phyloP scores from a whole-genome alignment of 2,797 vertebrate species.

The Hapalemur alaotrensis region DNA sequence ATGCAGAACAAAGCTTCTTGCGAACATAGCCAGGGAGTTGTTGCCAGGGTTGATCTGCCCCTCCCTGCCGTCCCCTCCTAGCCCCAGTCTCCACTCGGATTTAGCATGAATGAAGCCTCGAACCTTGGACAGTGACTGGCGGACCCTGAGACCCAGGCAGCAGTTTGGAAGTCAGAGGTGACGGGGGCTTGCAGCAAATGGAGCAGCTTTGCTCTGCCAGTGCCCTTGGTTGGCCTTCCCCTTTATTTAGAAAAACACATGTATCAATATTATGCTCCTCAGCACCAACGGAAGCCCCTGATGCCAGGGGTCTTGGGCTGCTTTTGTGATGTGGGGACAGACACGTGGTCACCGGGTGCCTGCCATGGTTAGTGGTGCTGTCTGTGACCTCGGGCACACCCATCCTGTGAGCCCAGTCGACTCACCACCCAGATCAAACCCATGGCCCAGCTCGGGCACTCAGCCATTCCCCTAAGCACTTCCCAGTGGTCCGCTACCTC shows the following conservation, averaged over 20 bases:
- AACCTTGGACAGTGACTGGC: background rate
- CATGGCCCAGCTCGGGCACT: background rate
- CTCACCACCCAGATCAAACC: background rate
- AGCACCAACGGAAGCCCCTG: background rate
- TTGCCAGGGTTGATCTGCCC: background rate
- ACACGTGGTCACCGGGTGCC: background rate
- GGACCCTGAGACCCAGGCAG: background rate
- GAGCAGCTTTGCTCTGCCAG: background rate
- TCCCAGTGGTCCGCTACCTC: background rate
- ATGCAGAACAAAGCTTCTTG: conserved; percentile 82
- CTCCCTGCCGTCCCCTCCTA: accelerated
- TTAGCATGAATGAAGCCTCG: background rate
- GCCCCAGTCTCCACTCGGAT: background rate
- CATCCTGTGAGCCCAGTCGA: background rate
- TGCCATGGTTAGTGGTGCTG: too few species aligned
- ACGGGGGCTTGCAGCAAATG: background rate
- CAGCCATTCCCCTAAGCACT: too few species aligned
- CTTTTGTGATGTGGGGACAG: background rate
- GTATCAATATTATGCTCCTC: background rate
- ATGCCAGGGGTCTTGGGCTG: background rate
- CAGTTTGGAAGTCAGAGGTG: background rate
- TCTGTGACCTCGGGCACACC: background rate
- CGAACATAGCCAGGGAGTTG: conserved; percentile 70
- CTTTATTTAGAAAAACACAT: background rate
- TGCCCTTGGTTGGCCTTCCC: background rate